Evolutionary conservation across 2,888 invertebrate genomes (phyloP), one percentile per base, ranked within the genome.

Genomic region (Oscheius onirici): DNA sequence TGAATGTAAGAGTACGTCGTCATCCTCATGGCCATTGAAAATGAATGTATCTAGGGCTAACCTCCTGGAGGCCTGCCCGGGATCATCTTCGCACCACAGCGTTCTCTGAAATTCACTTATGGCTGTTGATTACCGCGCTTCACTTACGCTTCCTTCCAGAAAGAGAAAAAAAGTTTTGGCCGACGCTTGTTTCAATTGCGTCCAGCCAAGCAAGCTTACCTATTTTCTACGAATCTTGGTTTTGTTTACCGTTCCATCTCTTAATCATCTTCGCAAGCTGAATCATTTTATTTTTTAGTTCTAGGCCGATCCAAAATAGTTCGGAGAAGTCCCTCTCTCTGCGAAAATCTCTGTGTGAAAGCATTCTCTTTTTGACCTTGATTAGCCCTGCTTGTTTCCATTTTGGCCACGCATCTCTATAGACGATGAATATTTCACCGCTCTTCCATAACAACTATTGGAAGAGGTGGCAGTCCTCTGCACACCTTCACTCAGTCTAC

Each of bases 121-220:
- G 49, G 63, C 63, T 49, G 46, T 49, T 49, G 63, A 63, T 63
- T 63, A 63, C 58, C n/a, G 63, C 63, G 63, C 63, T 63, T 63
- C 63, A 63, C 49, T 44, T 46, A 46, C 22, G 61, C 46, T 22
- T 17, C 34, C 43, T 17, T 43, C 60, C 20, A 34, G 8, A 34
- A 34, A n/a, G n/a, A n/a, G n/a, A n/a, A 34, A 34, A 34, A 34
- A 34, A 34, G 34, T 34, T 6, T 34, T 3, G 34, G 34, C 34
- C 3, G 51, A 51, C 20, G 51, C 24, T 51, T 51, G 17, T 20
- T 11, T 20, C 51, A 51, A 11, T 51, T 51, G 34, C 34, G 8
- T 34, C 34, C 34, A 6, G 5, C 8, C 34, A 3, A 34, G 34
- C 3, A 3, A 6, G 34, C 34, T 8, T 34, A 34, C 3, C 34